Evolutionary conservation across 2,113 vertebrate genomes (phyloP).

Genomic region (Pelmatolapia mariae): DNA sequence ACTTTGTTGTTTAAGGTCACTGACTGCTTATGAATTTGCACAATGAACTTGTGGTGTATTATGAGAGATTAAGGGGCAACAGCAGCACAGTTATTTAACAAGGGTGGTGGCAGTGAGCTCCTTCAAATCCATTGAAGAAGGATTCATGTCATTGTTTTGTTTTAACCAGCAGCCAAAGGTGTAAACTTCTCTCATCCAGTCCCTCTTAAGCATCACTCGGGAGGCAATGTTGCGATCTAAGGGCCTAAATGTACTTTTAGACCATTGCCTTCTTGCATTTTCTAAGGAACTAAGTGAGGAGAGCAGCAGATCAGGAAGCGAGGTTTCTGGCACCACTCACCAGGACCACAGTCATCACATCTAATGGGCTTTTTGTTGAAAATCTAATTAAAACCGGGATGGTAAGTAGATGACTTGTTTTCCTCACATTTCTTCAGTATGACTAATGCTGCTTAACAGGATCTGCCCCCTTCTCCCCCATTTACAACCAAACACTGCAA

Average conservation of each 20-base stretch:
- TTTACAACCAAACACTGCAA: not conserved
- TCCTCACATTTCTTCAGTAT: slow-evolving; percentile 4
- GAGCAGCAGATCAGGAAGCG: not conserved
- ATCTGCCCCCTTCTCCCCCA: not conserved
- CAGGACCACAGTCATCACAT: not conserved
- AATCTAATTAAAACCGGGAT: slow-evolving; percentile 32
- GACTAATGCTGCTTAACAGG: slow-evolving; percentile 2
- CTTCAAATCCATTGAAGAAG: slow-evolving; percentile 1
- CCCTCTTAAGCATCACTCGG: not conserved
- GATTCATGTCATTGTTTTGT: not conserved
- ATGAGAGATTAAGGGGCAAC: slow-evolving; percentile 21
- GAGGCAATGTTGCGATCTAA: not conserved
- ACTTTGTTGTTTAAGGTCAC: not conserved
- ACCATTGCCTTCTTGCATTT: not conserved
- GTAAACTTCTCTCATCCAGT: not conserved
- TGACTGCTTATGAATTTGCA: not conserved
- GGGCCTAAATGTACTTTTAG: not conserved
- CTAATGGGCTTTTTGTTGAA: slow-evolving; percentile 33
- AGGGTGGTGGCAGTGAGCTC: not conserved
- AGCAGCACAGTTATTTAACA: slow-evolving; percentile 9
- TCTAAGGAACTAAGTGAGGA: not conserved
- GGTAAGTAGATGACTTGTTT: slow-evolving; percentile 40
- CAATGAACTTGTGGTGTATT: slow-evolving; percentile 27
- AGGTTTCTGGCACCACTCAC: slow-evolving; percentile 14
- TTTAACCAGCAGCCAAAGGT: not conserved